Conservation (phyloP, 2,797 vertebrate genomes). For the Artibeus jamaicensis region DNA sequence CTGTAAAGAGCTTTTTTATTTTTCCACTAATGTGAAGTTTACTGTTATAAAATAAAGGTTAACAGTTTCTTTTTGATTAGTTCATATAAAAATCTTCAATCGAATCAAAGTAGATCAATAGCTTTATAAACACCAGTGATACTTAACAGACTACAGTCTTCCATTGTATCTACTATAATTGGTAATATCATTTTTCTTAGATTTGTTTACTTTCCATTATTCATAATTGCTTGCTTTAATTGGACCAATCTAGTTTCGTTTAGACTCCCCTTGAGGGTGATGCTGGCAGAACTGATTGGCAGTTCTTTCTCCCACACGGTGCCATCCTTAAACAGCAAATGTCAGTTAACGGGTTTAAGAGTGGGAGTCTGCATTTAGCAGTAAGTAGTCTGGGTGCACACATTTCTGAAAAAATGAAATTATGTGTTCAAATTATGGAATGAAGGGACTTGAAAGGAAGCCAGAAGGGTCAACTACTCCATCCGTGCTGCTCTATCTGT, state of each 20-base stretch:
- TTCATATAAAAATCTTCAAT: slow-evolving; percentile 62
- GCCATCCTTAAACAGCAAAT: slow-evolving; percentile 73
- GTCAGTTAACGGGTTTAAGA: slow-evolving; percentile 71
- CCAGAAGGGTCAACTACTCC: slow-evolving; percentile 30
- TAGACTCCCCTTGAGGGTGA: slow-evolving; percentile 63
- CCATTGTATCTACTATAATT: slow-evolving; percentile 43
- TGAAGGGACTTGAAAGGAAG: slow-evolving; percentile 43
- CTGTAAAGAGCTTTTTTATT: slow-evolving; percentile 67
- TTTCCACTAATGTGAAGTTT: slow-evolving; percentile 68
- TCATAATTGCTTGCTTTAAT: slow-evolving; percentile 79
- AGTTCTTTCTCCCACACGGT: slow-evolving; percentile 69
- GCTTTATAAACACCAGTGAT: slow-evolving; percentile 48
- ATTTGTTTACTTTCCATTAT: slow-evolving; percentile 71
- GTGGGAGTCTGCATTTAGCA: slow-evolving; percentile 72
- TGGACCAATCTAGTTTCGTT: slow-evolving; percentile 67
- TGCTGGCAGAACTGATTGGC: slow-evolving; percentile 75
- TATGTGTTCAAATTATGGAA: slow-evolving; percentile 49
- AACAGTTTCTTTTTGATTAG: slow-evolving; percentile 75
- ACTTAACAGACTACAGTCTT: slow-evolving; percentile 43
- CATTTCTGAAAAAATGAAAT: slow-evolving; percentile 72
- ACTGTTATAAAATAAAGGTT: slow-evolving; percentile 66
- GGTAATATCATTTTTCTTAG: slow-evolving; percentile 35
- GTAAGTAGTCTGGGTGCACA: slow-evolving; percentile 67
- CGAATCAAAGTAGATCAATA: slow-evolving; percentile 72
- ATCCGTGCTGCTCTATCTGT: background rate